Percentiles rank a stretch among this genome's conserved stretches.
These are phyloP conservation scores for Catalaphyllia jardinei DNA, from an alignment of 64 coral and sea anemone genomes.

Conservation along the genomic window DNA sequence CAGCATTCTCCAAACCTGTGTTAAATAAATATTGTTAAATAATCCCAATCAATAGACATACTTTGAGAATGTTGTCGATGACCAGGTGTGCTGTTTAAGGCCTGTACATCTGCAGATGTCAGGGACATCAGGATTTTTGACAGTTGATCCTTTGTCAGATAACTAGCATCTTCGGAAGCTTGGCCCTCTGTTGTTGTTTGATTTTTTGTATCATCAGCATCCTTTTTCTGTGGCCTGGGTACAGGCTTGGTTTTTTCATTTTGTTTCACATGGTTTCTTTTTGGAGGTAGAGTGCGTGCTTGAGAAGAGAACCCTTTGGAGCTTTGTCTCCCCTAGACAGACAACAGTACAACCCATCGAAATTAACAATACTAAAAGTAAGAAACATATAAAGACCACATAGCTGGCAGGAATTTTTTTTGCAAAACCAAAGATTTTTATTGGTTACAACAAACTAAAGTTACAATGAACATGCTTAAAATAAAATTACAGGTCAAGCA, in stretches of 20 bases:
- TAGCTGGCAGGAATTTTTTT: no score
- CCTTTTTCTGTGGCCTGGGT: background rate
- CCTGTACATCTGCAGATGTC: background rate
- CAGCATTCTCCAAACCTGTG: background rate
- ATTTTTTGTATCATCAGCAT: background rate
- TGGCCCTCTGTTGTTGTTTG: background rate
- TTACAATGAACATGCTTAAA: no score
- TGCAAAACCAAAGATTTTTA: no score
- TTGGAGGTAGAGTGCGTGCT: background rate
- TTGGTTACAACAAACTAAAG: no score
- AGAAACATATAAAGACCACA: background rate
- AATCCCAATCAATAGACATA: no score
- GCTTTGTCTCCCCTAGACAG: constrained; percentile 24
- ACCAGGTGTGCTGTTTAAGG: no score
- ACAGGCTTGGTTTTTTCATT: background rate
- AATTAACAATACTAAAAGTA: no score
- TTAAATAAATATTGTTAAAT: background rate
- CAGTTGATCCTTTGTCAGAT: constrained; percentile 25
- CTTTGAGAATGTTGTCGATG: no score
- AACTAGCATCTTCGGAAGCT: constrained; percentile 2
- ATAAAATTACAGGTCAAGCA: no score
- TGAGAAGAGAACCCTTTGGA: constrained; percentile 17
- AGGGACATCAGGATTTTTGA: constrained; percentile 16
- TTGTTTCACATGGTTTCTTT: background rate
- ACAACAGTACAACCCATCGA: background rate